Evolutionary conservation across 1,140 invertebrate species (phyloP).

Genomic region (Drosophila equinoxialis): DNA sequence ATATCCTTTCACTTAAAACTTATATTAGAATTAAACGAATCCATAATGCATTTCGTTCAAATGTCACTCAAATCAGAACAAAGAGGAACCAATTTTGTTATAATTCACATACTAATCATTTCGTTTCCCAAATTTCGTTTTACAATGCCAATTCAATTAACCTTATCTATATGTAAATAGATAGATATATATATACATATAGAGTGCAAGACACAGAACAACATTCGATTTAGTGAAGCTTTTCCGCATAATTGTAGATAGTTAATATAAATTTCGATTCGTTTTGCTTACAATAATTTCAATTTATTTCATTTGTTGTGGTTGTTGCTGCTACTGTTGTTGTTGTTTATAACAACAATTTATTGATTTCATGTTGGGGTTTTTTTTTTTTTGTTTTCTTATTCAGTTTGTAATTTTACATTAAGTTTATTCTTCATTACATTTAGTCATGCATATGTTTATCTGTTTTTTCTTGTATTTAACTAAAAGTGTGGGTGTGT

Average conservation of each 20-base stretch:
- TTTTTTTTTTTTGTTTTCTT: background rate
- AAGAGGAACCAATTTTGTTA: conserved; percentile 4
- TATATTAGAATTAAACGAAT: conserved; percentile 12
- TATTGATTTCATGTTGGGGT: background rate
- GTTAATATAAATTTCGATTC: background rate
- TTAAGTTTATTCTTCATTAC: conserved; percentile 20
- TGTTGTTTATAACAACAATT: conserved; percentile 13
- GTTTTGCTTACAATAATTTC: conserved; percentile 3
- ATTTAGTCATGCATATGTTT: conserved; percentile 2
- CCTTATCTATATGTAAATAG: background rate
- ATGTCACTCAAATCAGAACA: conserved; percentile 3
- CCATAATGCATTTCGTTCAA: background rate
- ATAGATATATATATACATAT: background rate
- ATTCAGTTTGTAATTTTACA: conserved; percentile 25
- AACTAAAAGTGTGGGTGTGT: conserved; percentile 13
- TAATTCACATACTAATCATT: conserved; percentile 24
- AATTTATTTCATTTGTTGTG: background rate
- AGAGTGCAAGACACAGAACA: background rate
- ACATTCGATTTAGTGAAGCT: conserved; percentile 3
- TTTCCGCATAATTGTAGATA: background rate
- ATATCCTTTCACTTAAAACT: background rate
- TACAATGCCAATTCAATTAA: conserved; percentile 34
- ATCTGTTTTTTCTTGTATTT: conserved; percentile 4
- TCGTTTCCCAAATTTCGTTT: conserved; percentile 68
- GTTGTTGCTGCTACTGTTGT: background rate